Conservation (phyloP, 1,140 invertebrate genomes). For the Drosophila dunni region DNA sequence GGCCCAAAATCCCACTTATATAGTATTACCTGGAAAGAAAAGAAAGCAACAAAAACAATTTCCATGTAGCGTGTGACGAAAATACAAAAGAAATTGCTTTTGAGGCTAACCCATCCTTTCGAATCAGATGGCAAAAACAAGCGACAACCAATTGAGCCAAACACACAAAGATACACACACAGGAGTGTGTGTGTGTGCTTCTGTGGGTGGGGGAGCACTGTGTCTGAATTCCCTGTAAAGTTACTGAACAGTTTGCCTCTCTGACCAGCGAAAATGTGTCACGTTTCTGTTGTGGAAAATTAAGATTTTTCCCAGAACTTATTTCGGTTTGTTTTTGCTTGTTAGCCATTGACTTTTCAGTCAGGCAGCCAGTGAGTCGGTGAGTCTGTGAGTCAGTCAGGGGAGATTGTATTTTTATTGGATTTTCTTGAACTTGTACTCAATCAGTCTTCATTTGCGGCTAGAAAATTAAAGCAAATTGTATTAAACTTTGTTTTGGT, state of each 20-base stretch:
- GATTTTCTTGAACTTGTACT: slow-evolving; percentile 37
- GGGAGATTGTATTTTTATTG: slow-evolving; percentile 38
- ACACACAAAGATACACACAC: slow-evolving; percentile 14
- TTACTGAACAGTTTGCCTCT: slow-evolving; percentile 44
- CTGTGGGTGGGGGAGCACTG: not conserved
- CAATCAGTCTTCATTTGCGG: slow-evolving; percentile 72
- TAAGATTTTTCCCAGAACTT: slow-evolving; percentile 67
- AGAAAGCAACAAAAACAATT: slow-evolving; percentile 31
- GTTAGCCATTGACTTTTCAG: slow-evolving; percentile 70
- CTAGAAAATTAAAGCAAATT: slow-evolving; percentile 67
- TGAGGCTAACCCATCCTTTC: slow-evolving; percentile 39
- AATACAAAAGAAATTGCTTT: slow-evolving; percentile 64
- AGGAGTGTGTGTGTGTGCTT: not conserved
- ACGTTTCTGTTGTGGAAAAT: slow-evolving; percentile 71
- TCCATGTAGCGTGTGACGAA: slow-evolving; percentile 56
- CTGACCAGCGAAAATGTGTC: slow-evolving; percentile 69
- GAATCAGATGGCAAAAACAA: slow-evolving; percentile 37
- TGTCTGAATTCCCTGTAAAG: slow-evolving; percentile 47
- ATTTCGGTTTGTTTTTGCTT: slow-evolving; percentile 62
- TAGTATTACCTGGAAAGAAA: slow-evolving; percentile 32
- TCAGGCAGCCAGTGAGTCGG: not conserved
- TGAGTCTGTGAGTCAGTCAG: not conserved
- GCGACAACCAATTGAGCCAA: slow-evolving; percentile 52
- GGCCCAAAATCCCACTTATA: slow-evolving; percentile 31
- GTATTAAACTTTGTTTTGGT: slow-evolving; percentile 48